Evolutionary conservation across 2,797 vertebrate genomes (phyloP), one percentile per base, ranked within the genome.

Genomic region (Takifugu ocellatus): DNA sequence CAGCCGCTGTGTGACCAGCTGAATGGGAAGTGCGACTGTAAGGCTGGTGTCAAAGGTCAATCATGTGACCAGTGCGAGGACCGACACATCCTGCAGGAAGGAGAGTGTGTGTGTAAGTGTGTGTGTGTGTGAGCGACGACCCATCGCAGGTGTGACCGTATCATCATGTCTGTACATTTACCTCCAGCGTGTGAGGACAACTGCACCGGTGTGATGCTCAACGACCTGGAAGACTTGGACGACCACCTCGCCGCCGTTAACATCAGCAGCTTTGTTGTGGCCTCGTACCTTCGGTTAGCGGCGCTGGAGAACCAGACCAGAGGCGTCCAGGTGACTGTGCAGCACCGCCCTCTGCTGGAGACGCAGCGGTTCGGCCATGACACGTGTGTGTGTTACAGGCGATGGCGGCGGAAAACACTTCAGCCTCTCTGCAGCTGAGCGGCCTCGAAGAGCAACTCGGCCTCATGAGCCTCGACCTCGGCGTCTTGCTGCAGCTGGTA

Each of bases 21-120:
- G 55, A 94, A 81, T 0, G 96, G 96, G 4, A 89, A 90, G 72
- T 98, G 96, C n/a, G 43, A 84, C 66, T 99, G 97, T 55, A 94
- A 90, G 72, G 66, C 69, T 0, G 95, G 95, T 6, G 87, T 94
- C 57, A 87, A 56, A 1, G 96, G 97, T 46, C 92, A 77, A 15
- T 85, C 78, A n/a, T 99, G 97, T 25, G 88, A 94, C 56, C 66
- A 89, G 16, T 98, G 96, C 57, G 86, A 93, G 15, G 79, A 86
- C 0, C 92, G 92, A 21, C 92, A 95, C 46, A 63, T 93, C 25
- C 89, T 94, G 29, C 54, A 91, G 63, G 81, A 81, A 21, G 89
- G 79, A 0, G 25, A 88, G 58, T 99, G 96, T 83, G 63, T 95
- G 43, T 93, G 97, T 99, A 84, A 81, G 96, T 7, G 36, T 39